Percentiles rank a stretch among this genome's conserved stretches.
phyloP scores from a whole-genome alignment of 2,888 invertebrate genomes.

The Neocrepidodera transversa region DNA sequence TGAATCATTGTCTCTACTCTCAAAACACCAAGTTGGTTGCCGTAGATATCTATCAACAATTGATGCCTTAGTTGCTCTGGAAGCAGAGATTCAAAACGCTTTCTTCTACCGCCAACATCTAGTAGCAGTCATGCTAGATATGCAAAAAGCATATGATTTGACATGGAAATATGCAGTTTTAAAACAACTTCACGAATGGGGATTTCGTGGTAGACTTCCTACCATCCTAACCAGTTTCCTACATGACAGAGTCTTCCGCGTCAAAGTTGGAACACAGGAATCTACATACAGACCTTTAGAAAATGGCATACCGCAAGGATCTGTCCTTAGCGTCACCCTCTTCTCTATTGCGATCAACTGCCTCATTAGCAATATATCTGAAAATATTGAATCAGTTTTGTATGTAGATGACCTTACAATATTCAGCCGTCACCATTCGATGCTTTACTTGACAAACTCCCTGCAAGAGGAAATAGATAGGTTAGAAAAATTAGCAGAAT shows the following conservation, averaged over 20 bases:
- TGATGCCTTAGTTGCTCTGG: no score
- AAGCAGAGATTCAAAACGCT: constrained; percentile 9
- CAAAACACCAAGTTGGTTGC: constrained; percentile 14
- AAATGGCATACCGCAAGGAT: constrained; percentile 37
- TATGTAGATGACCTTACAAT: constrained; percentile 24
- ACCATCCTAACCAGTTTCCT: no score
- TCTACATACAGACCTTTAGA: no score
- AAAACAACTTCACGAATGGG: constrained; percentile 27
- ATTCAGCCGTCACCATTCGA: neutral
- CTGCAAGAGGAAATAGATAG: constrained; percentile 9
- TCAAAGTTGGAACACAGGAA: no score
- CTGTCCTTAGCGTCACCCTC: constrained; percentile 27
- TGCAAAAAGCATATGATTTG: constrained; percentile 19
- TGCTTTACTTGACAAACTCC: neutral
- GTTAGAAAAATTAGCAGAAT: neutral
- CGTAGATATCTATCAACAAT: no score
- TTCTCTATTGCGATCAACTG: constrained; percentile 34
- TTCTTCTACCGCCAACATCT: constrained; percentile 10
- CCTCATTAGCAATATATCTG: neutral
- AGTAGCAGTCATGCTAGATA: constrained; percentile 17
- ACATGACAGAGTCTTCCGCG: no score
- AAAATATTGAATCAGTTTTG: neutral
- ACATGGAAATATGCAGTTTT: constrained; percentile 34
- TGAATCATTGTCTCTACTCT: constrained; percentile 4
- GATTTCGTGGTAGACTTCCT: constrained; percentile 30